Base-by-base conservation (phyloP, 92 coral and sea anemone genomes). In the Heteractis magnifica region DNA sequence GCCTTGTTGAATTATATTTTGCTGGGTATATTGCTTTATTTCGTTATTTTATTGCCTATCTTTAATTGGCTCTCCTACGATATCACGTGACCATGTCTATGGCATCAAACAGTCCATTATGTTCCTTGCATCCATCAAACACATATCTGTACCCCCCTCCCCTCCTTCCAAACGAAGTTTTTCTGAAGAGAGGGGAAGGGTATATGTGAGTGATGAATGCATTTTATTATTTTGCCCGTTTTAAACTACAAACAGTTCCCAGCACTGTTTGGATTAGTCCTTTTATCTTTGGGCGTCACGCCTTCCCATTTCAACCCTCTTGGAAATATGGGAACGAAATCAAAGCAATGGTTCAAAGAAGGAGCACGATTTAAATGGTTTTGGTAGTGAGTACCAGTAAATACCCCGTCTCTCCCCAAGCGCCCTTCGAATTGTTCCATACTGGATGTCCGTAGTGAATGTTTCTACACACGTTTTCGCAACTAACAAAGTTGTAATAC, bases 101-200 rank as follows among this genome's bases (percentile, higher is more conserved):
- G 3, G 44, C 44, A 34, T 34, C 44, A 1, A 34, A 34, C 44
- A 34, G n/a, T 12, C 70, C 12, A 62, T 18, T 62, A 62, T 62
- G 26, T 18, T 34, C 0, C 44, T 34, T 62, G 73, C 73, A 68
- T 68, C 49, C 5, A 68, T 68, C 73, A 26, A 26, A 21, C 73
- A 68, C 73, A 68, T 26, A 68, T 48, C 10, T 68, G 73, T 68
- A 62, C 49, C 73, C 73, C 73, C 73, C 73, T 68, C 73, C 73
- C 73, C 73, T n/a, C 50, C 73, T 15, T 68, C 73, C 4, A 23
- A 14, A 13, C 44, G 73, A 20, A 20, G 16, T 10, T 18, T 64
- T 64, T 64, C 6, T 11, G 71, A 68, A 26, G 73, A 68, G 50
- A 68, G 73, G 49, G 73, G 15, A 68, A 48, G 73, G 73, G 73